phyloP scores from a whole-genome alignment of 2,888 invertebrate genomes.

The Vandiemenella viatica region DNA sequence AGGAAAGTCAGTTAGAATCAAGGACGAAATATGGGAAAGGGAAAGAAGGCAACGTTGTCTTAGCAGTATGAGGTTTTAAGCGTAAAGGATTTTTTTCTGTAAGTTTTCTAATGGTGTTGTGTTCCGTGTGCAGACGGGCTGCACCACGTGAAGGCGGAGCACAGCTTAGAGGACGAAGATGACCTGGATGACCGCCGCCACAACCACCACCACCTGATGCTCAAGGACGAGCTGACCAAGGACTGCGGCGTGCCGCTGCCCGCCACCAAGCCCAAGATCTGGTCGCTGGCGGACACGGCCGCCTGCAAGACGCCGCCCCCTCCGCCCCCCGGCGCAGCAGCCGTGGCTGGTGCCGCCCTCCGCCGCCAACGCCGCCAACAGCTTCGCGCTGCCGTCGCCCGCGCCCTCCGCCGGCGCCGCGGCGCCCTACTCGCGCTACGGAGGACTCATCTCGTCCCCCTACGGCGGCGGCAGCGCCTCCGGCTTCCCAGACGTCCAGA shows the following conservation, averaged over 20 bases:
- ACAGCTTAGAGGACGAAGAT: constrained; percentile 46
- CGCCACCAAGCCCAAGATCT: constrained; percentile 85
- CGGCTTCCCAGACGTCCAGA: constrained; percentile 62
- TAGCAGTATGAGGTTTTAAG: too few species aligned
- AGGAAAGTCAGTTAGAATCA: too few species aligned
- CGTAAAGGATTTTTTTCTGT: too few species aligned
- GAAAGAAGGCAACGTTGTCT: too few species aligned
- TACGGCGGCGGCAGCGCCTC: constrained; percentile 29
- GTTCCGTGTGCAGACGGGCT: constrained; percentile 13
- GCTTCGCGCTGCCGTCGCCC: constrained; percentile 39
- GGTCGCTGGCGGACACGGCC: constrained; percentile 86
- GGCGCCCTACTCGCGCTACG: constrained; percentile 28
- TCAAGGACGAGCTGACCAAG: constrained; percentile 39
- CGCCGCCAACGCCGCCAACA: constrained; percentile 22
- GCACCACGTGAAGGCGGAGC: constrained; percentile 35
- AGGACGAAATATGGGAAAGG: too few species aligned
- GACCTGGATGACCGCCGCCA: constrained; percentile 36
- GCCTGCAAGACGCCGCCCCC: constrained; percentile 87
- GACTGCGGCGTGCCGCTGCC: constrained; percentile 79
- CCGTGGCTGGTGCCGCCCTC: constrained; percentile 23
- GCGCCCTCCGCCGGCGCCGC: constrained; percentile 30
- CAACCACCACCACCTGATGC: constrained; percentile 30
- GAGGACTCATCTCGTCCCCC: constrained; percentile 26
- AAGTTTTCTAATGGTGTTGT: too few species aligned
- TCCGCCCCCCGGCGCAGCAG: constrained; percentile 34